Evolutionary conservation across 2,797 vertebrate genomes (phyloP), one percentile per base, ranked within the genome.

Genomic region (Hapalemur alaotrensis): DNA sequence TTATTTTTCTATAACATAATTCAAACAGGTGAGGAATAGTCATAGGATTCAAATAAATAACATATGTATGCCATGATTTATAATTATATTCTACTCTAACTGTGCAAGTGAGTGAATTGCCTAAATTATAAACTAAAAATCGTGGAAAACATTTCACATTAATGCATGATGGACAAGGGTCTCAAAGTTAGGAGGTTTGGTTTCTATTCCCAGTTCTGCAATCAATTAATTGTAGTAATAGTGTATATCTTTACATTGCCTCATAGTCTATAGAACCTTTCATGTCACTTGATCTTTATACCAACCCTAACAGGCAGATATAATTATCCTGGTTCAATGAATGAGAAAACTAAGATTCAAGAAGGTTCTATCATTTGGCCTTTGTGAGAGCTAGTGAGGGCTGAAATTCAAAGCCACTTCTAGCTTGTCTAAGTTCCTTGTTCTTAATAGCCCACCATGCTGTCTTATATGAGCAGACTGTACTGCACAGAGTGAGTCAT

Each of bases 41-140:
- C 35, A 91, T 59, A 35, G 4, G 14, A 89, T 70, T 83, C 82
- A 86, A 87, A 65, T 92, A 92, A 95, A 95, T 65, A 97, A 85
- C 35, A 17, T 85, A 95, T 43, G 52, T 89, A 50, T 95, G 88
- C 35, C 28, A 57, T 22, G 41, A 65, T 72, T 76, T 65, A 20
- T 96, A 92, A 95, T 96, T 97, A 95, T 50, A 81, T 75, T 95
- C 84, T 69, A 88, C 73, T 73, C 43, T 91, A 95, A 93, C 57
- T n/a, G 35, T 76, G 25, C 50, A 86, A 72, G 57, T 14, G 18
- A 67, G 63, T 61, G 48, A 93, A 67, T 63, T 94, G 94, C 70
- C 72, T 93, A 88, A 80, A 17, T 95, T 59, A 52, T 67, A 30
- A 35, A 46, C 50, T 63, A 32, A 70, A 91, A 78, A n/a, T 91